phyloP scores from a whole-genome alignment of 2,797 vertebrate species.

The Megaceryle alcyon region DNA sequence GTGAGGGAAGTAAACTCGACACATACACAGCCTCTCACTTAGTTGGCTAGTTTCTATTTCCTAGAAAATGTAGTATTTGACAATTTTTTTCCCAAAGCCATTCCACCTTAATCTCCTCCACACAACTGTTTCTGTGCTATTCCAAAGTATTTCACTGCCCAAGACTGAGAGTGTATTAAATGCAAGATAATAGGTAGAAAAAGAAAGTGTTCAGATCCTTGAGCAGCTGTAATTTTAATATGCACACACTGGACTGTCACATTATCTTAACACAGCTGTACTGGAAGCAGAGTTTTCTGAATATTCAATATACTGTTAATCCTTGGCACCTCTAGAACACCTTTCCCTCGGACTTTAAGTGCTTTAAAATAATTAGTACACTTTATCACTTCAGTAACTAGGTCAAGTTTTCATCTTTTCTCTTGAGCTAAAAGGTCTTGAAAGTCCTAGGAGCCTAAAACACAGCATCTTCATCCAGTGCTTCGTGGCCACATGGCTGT shows the following conservation, averaged over 20 bases:
- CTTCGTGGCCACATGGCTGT: neutral
- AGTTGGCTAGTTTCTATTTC: neutral
- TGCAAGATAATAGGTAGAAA: neutral
- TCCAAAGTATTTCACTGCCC: neutral
- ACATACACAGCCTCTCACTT: neutral
- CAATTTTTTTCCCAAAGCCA: neutral
- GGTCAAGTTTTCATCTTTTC: neutral
- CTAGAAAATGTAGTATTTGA: neutral
- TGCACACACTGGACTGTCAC: neutral
- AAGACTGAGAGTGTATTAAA: neutral
- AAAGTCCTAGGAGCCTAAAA: neutral
- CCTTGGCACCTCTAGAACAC: neutral
- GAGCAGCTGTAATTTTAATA: constrained; percentile 22
- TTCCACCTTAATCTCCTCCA: neutral
- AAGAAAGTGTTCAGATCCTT: neutral
- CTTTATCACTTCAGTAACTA: neutral
- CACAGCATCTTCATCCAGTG: neutral
- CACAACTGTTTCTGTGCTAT: neutral
- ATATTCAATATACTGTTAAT: neutral
- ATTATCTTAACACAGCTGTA: neutral
- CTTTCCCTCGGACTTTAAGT: neutral
- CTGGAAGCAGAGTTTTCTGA: neutral
- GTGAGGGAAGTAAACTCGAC: neutral
- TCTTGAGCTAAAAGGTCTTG: neutral
- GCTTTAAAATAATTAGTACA: neutral